Percentiles rank a stretch among this genome's conserved stretches.
Evolutionary conservation across 2,113 vertebrate species (phyloP).

Genomic region (Syngnathoides biaculeatus): DNA sequence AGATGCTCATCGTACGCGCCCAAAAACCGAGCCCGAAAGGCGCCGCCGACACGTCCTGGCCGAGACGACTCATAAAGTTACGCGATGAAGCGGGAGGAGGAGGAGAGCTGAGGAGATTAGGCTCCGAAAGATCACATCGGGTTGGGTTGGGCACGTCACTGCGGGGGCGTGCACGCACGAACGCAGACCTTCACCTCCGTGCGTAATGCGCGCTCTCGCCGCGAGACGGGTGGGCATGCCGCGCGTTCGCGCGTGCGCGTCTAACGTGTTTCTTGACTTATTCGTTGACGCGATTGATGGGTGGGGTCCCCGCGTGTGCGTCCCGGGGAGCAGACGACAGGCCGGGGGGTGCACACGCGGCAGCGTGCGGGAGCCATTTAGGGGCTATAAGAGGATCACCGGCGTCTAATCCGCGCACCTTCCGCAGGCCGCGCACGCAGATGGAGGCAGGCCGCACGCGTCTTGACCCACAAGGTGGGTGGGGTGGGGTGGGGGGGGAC

Average conservation of each 20-base stretch:
- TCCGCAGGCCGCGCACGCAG: conserved; percentile 63
- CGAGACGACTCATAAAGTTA: not conserved
- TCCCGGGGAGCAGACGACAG: conserved; percentile 40
- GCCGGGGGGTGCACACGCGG: conserved; percentile 24
- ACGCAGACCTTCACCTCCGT: not conserved
- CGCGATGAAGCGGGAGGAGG: conserved; percentile 25
- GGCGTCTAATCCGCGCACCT: conserved; percentile 69
- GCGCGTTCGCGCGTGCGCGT: not conserved
- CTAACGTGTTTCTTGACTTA: not conserved
- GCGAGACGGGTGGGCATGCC: conserved; percentile 11
- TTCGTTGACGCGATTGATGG: conserved; percentile 23
- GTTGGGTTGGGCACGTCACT: conserved; percentile 36
- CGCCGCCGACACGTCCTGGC: not conserved
- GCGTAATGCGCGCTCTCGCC: conserved; percentile 22
- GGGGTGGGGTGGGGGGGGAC: not conserved
- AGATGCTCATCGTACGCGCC: conserved; percentile 49
- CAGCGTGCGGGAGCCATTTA: conserved; percentile 61
- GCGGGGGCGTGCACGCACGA: conserved; percentile 11
- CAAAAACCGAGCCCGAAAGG: not conserved
- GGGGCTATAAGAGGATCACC: conserved; percentile 78
- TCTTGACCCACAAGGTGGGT: conserved; percentile 35
- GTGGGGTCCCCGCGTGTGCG: conserved; percentile 25
- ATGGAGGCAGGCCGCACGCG: conserved; percentile 64
- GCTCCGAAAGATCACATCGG: conserved; percentile 64
- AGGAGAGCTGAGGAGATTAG: conserved; percentile 71